phyloP scores from a whole-genome alignment of 2,113 vertebrate species.

The Eudyptes chrysolophus region DNA sequence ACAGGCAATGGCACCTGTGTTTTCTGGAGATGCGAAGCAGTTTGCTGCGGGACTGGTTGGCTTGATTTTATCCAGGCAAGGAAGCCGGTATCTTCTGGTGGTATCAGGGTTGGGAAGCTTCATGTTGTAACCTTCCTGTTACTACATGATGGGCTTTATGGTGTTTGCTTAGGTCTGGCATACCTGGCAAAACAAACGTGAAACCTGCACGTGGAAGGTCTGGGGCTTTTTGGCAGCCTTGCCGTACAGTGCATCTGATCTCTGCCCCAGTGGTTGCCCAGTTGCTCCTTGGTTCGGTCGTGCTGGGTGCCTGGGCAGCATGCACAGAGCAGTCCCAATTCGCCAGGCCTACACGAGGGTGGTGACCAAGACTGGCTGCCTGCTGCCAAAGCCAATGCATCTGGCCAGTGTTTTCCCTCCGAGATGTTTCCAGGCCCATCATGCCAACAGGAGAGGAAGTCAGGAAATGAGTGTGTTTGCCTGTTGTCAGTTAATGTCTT shows the following conservation, averaged over 20 bases:
- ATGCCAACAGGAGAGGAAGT: neutral
- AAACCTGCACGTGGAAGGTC: neutral
- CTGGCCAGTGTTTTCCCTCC: neutral
- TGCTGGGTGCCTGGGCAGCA: neutral
- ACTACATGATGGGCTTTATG: neutral
- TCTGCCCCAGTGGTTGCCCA: neutral
- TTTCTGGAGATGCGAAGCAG: neutral
- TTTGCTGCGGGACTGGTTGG: neutral
- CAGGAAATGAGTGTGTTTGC: neutral
- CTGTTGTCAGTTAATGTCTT: neutral
- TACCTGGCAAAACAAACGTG: neutral
- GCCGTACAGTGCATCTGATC: neutral
- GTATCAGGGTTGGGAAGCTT: neutral
- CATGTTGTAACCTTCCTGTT: neutral
- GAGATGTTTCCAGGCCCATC: neutral
- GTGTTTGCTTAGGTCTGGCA: neutral
- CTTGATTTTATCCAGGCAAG: neutral
- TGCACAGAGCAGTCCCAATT: neutral
- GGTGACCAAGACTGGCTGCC: neutral
- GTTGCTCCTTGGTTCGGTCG: neutral
- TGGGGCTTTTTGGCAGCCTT: neutral
- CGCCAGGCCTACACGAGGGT: no score
- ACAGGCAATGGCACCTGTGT: neutral
- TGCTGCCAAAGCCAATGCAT: neutral
- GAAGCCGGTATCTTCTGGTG: neutral